Base-by-base conservation (phyloP, 2,888 invertebrate species). In the Drosophila aldrichi region DNA sequence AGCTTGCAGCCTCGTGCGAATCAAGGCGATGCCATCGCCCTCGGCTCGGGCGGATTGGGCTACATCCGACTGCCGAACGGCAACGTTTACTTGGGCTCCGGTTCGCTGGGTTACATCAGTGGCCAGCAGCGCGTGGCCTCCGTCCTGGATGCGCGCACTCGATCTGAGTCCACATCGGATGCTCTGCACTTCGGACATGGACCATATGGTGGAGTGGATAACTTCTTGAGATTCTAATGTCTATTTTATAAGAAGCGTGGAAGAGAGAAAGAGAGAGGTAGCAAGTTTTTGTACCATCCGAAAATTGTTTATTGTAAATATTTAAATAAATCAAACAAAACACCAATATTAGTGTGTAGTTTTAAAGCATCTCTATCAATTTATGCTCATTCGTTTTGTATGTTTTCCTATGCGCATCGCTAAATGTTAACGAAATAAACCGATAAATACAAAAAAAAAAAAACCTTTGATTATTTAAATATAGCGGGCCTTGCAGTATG, bases 31-130 rank as follows among this genome's bases (percentile, higher is more conserved):
- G 77, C 89, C 41, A 77, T 93, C 29, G 92, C 93, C 4, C 55
- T 93, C 54, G 93, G 93, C 3, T 93, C 93, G 0, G 93, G 93
- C 0, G 91, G 92, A 6, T 73, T 93, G 55, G 93, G 93, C 4
- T 93, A 91, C 61, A 91, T 93, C 6, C 90, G 91, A 0, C 71
- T 92, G 43, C 84, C 93, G 51, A 93, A 93, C 66, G 93, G 93
- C 20, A 92, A 90, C 60, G 87, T 93, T 8, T 92, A 91, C 43
- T 69, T 93, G 46, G 93, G 93, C 14, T 93, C 93, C 2, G 93
- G 93, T 3, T 93, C 93, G 1, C 67, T 93, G 55, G 93, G 93
- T 25, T 93, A 92, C 61, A 90, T 92, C 6, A 93, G 92, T 67
- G 90, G 88, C 4, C 88, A 91, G 59, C 91, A 93, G 70, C 88